Evolutionary conservation across 2,113 vertebrate species (phyloP), one percentile per base, ranked within the genome.

Genomic region (Hylia prasina): DNA sequence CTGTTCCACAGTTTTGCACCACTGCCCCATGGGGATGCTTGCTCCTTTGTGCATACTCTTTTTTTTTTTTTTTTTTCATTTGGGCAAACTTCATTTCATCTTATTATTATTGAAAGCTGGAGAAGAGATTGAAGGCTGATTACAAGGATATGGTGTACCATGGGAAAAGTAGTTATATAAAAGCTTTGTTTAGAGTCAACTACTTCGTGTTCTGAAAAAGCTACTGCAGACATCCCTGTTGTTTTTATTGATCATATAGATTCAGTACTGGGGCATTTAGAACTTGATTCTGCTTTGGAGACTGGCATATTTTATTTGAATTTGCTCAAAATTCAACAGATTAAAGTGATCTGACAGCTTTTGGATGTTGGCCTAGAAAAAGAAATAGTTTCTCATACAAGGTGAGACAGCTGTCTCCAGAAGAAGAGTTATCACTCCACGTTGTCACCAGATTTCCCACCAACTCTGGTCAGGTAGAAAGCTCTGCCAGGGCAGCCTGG

Each of bases 331-430:
- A 96, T 91, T 73, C 93, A 84, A 72, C 37, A 92, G 80, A 90
- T 95, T 83, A 87, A 80, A 90, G 66, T 39, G 37, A 87, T 87
- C 71, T 89, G 93, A 91, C 78, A 93, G 79, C 39, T 89, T 96
- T 79, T 81, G 89, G 92, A 89, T 58, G 76, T 68, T 77, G 20
- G 78, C 83, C 83, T 90, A 80, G 86, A 92, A 90, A 87, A 87
- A 82, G n/a, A 70, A 93, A 80, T 73, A 56, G 20, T 78, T 95
- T 96, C 45, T 90, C 60, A 45, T 76, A 54, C 21, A 89, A 93
- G 94, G 95, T 96, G 80, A 97, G 89, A 70, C 92, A 95, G 87
- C 77, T 93, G 94, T 79, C 87, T 93, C 56, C 69, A 93, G 87
- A 79, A 91, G 93, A 48, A 87, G 60, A 84, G 72, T 75, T 90